Evolutionary conservation across 2,888 invertebrate species (phyloP).

Genomic region (Drosophila rubida): DNA sequence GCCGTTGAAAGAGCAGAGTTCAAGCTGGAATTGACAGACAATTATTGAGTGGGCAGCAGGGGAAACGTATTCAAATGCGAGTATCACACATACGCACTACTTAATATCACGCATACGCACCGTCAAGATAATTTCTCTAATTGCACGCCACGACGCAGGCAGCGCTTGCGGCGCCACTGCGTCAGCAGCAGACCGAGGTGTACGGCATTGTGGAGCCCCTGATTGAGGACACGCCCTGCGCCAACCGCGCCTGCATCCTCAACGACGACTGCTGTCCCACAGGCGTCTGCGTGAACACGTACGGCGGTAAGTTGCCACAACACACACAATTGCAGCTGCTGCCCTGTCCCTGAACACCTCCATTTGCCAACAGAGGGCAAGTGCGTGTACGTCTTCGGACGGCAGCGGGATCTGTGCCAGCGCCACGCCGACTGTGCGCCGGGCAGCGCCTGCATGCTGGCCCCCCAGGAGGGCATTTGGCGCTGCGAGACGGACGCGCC

Average conservation of each 20-base stretch:
- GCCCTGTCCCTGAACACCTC: not conserved
- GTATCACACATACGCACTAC: slow-evolving; percentile 25
- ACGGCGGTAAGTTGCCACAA: slow-evolving; percentile 84
- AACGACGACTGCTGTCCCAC: slow-evolving; percentile 95
- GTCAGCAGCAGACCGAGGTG: slow-evolving; percentile 68
- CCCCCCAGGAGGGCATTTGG: slow-evolving; percentile 86
- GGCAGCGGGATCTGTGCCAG: slow-evolving; percentile 92
- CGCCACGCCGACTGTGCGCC: slow-evolving; percentile 94
- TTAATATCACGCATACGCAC: slow-evolving; percentile 40
- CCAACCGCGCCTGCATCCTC: slow-evolving; percentile 90
- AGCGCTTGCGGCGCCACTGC: slow-evolving; percentile 38
- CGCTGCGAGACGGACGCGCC: slow-evolving; percentile 91
- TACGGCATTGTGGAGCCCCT: slow-evolving; percentile 85
- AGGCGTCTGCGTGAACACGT: slow-evolving; percentile 87
- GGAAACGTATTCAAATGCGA: slow-evolving; percentile 21
- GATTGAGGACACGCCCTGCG: slow-evolving; percentile 90
- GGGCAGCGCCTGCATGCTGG: slow-evolving; percentile 90
- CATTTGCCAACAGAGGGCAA: slow-evolving; percentile 85
- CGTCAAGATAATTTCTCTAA: slow-evolving; percentile 22
- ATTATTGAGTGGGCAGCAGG: not conserved
- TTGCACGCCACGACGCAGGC: slow-evolving; percentile 29
- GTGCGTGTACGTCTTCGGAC: slow-evolving; percentile 89
- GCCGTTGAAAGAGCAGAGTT: slow-evolving; percentile 36
- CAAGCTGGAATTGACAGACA: not conserved
- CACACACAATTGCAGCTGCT: slow-evolving; percentile 81